Base-by-base conservation (phyloP, 2,797 vertebrate genomes). In the Tangara arthus region DNA sequence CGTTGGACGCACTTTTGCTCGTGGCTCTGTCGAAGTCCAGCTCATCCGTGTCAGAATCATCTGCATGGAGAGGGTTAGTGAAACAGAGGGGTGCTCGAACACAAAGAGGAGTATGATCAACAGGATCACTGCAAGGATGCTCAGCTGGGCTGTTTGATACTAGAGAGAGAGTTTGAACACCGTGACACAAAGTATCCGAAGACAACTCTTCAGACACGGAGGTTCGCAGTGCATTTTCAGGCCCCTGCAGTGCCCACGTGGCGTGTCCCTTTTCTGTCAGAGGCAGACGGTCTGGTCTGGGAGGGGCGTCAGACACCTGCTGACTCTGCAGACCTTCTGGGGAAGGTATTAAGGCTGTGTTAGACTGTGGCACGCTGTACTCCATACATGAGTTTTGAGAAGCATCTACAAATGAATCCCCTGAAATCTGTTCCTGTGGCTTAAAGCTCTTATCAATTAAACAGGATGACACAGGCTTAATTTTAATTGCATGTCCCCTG, bases 21-120 rank as follows among this genome's bases (percentile, higher is more conserved):
- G 88, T 34, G 86, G 94, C 91, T 92, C 89, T 91, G 1, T 97
- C 97, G 72, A 95, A 97, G 97, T 97, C 97, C 94, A 94, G 98
- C 57, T 98, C 98, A 5, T 99, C 99, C 4, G 97, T 98, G 42
- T 99, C 99, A 0, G 99, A 99, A 97, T 99, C 98, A 94, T 99
- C 99, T 5, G 99, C 99, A 95, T 99, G 99, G 86, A 99, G 98
- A 55, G 99, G 99, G 97, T 99, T 99, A 94, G 99, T 99, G 97
- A 99, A 99, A 97, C 99, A 98, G 78, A 99, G 98, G 27, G 99
- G 98, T 69, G 98, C 98, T 97, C 98, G 97, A 89, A 95, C 63
- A 30, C 83, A 64, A 92, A 95, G 41, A 49, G 95, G 65, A 56
- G 87, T 78, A 47, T 57, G 87, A 72, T 84, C 97, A 71, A 76